Conservation (phyloP, 2,888 invertebrate species). For the Ophion ellenae region DNA sequence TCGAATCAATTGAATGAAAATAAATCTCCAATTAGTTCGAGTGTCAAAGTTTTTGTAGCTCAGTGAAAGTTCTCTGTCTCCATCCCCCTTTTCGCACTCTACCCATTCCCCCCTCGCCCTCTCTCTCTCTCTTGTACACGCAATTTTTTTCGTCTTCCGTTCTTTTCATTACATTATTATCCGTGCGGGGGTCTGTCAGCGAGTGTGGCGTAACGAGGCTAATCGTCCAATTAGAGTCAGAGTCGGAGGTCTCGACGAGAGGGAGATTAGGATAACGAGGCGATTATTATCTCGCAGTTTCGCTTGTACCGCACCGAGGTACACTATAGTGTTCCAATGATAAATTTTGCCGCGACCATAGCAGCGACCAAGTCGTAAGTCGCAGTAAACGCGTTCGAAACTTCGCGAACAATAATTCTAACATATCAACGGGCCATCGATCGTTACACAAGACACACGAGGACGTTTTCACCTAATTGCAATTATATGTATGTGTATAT, state of each 20-base stretch:
- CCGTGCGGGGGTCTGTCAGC: slow-evolving; percentile 40
- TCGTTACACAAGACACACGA: neutral
- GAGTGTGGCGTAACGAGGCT: slow-evolving; percentile 67
- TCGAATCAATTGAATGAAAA: slow-evolving; percentile 5
- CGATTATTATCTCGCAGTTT: slow-evolving; percentile 72
- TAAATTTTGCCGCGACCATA: slow-evolving; percentile 16
- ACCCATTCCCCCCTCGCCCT: neutral
- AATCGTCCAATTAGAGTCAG: slow-evolving; percentile 72
- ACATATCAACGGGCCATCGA: slow-evolving; percentile 1
- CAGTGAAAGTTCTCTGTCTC: slow-evolving; percentile 24
- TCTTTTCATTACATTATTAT: slow-evolving; percentile 55
- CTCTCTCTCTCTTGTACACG: neutral
- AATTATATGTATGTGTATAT: neutral
- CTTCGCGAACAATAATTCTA: slow-evolving; percentile 12
- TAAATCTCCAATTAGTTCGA: slow-evolving; percentile 14
- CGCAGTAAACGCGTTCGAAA: slow-evolving; percentile 11
- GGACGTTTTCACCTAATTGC: neutral
- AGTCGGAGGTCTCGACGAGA: slow-evolving; percentile 67
- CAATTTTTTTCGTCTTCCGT: slow-evolving; percentile 6
- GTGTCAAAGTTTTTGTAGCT: slow-evolving; percentile 18
- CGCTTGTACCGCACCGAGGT: slow-evolving; percentile 5
- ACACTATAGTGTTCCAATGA: slow-evolving; percentile 26
- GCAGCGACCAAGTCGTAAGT: slow-evolving; percentile 63
- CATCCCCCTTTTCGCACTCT: neutral
- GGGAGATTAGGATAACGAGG: slow-evolving; percentile 72